Conservation (phyloP, 2,888 invertebrate genomes). For the Miltochrista miniata region DNA sequence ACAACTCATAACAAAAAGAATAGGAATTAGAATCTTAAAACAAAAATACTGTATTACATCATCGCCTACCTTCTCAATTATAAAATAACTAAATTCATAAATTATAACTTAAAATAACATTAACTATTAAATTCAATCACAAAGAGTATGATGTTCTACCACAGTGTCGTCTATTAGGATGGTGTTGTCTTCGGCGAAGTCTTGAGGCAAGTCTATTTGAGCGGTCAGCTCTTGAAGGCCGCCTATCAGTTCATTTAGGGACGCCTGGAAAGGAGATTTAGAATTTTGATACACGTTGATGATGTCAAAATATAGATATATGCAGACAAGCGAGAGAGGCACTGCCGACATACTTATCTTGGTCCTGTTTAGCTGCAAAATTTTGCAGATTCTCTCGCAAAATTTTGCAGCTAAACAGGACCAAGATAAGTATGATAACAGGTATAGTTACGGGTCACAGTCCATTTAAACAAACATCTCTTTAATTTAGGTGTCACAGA, state of each 20-base stretch:
- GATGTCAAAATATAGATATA: too few species aligned
- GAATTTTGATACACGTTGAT: too few species aligned
- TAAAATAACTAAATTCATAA: slow-evolving; percentile 6
- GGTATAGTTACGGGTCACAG: too few species aligned
- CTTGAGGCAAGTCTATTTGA: slow-evolving; percentile 69
- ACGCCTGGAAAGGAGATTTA: slow-evolving; percentile 43
- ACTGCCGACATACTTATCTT: too few species aligned
- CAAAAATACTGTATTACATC: neutral
- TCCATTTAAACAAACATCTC: too few species aligned
- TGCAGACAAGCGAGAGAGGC: too few species aligned
- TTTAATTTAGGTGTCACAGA: too few species aligned
- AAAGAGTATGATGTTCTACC: slow-evolving; percentile 70
- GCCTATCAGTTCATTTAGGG: slow-evolving; percentile 65
- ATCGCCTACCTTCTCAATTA: neutral
- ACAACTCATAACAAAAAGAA: neutral
- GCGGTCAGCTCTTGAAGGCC: slow-evolving; percentile 72
- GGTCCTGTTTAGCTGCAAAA: too few species aligned
- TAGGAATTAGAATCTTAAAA: neutral
- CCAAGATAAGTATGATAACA: too few species aligned
- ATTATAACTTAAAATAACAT: slow-evolving; percentile 16
- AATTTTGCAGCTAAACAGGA: too few species aligned
- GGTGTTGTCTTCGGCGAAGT: slow-evolving; percentile 67
- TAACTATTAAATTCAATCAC: slow-evolving; percentile 49
- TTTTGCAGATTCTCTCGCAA: too few species aligned
- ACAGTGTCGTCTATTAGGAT: slow-evolving; percentile 73